Conservation (phyloP, 2,113 vertebrate genomes). For the Elephantulus edwardii region DNA sequence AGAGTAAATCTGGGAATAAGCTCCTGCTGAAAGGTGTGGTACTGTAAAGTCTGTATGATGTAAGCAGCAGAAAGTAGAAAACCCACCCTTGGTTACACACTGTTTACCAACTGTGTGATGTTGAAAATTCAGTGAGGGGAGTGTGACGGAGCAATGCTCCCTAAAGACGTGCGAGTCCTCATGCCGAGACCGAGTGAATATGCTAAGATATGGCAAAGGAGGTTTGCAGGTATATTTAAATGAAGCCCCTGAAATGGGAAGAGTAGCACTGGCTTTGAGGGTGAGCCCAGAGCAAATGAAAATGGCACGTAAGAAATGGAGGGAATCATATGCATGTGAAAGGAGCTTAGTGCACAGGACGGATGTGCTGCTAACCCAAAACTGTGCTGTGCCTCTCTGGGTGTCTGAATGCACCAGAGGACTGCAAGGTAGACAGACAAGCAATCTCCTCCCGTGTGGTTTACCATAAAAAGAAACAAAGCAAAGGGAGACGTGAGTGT, state of each 20-base stretch:
- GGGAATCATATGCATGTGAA: no score
- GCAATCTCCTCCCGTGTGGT: not conserved
- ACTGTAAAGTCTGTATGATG: not conserved
- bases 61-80: not conserved
- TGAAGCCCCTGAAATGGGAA: not conserved
- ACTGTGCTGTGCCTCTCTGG: no score
- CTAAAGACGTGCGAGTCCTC: not conserved
- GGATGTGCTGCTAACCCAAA: accelerated
- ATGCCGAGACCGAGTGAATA: no score
- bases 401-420: no score
- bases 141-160: accelerated
- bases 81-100: not conserved
- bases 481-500: not conserved
- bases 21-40: not conserved
- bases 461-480: not conserved
- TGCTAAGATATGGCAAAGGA: not conserved
- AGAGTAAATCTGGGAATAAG: not conserved
- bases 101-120: not conserved
- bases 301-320: no score
- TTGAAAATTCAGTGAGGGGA: not conserved
- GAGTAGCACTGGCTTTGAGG: not conserved
- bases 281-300: no score
- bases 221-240: not conserved
- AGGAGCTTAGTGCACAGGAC: not conserved
- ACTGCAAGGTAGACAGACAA: not conserved